Conservation (phyloP, 2,888 invertebrate genomes). For the Oscheius onirici region DNA sequence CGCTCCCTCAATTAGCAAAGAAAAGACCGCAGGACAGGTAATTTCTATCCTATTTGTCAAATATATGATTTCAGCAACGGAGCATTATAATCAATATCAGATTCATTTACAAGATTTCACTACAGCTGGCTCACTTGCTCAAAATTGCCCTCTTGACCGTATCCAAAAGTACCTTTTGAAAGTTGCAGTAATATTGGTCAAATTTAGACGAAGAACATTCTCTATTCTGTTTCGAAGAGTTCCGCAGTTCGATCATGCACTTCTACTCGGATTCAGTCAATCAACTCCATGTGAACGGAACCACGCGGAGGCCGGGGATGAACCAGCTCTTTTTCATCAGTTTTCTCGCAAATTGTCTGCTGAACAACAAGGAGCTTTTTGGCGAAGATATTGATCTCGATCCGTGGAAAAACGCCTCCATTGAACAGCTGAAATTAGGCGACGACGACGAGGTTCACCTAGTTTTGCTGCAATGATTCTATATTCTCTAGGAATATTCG, state of each 20-base stretch:
- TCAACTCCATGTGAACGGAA: neutral
- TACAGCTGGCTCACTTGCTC: constrained; percentile 37
- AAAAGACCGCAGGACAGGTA: neutral
- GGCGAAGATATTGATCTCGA: constrained; percentile 28
- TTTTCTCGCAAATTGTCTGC: constrained; percentile 6
- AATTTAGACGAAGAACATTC: neutral
- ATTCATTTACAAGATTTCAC: constrained; percentile 25
- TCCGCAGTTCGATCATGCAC: neutral
- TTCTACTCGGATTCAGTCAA: constrained; percentile 25
- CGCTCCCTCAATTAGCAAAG: neutral
- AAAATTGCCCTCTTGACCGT: constrained; percentile 32
- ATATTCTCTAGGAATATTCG: constrained; percentile 30
- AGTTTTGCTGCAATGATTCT: too few relatives aligned
- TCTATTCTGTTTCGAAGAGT: constrained; percentile 14
- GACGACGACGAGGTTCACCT: constrained; percentile 23
- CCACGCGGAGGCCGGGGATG: neutral
- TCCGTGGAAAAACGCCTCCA: constrained; percentile 20
- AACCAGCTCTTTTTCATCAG: constrained; percentile 17
- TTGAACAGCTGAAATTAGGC: constrained; percentile 5
- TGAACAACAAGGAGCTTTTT: constrained; percentile 6
- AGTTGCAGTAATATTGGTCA: neutral
- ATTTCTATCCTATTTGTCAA: neutral
- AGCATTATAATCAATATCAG: neutral
- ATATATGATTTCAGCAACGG: constrained; percentile 1
- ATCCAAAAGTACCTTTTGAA: constrained; percentile 23